Percentiles rank a stretch among this genome's conserved stretches.
These are phyloP conservation scores for Drepana falcataria DNA, from an alignment of 2,888 invertebrate species.

Conservation along the genomic window DNA sequence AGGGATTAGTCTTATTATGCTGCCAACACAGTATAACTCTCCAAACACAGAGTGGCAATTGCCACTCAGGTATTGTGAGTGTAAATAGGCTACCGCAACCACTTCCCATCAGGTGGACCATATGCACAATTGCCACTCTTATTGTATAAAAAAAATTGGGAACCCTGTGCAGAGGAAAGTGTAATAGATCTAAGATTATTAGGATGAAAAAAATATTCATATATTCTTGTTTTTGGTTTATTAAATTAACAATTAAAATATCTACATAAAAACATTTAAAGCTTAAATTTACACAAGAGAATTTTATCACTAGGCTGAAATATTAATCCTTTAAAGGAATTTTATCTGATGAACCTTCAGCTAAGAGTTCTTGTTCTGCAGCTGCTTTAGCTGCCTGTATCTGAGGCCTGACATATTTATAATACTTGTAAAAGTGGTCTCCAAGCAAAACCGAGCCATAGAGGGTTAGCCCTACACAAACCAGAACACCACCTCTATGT, in stretches of 20 bases:
- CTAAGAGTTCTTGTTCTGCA: conserved; percentile 63
- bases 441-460: conserved; percentile 48
- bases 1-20: no score
- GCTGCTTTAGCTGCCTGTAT: conserved; percentile 50
- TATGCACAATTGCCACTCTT: no score
- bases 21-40: no score
- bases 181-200: no score
- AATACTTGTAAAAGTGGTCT: conserved; percentile 63
- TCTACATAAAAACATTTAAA: conserved; percentile 24
- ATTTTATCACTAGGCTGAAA: conserved; percentile 8
- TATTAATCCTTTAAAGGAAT: conserved; percentile 31
- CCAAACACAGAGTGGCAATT: no score
- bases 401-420: conserved; percentile 60
- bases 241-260: conserved; percentile 22
- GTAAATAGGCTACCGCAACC: no score
- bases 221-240: conserved; percentile 21
- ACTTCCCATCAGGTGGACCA: no score
- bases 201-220: background rate
- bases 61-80: no score
- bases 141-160: no score
- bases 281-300: conserved; percentile 18
- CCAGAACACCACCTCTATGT: conserved; percentile 65
- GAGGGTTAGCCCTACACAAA: conserved; percentile 65
- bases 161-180: no score
- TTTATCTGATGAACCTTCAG: conserved; percentile 69